Base-by-base conservation (phyloP, 1,140 invertebrate species). In the Drosophila sp. region DNA sequence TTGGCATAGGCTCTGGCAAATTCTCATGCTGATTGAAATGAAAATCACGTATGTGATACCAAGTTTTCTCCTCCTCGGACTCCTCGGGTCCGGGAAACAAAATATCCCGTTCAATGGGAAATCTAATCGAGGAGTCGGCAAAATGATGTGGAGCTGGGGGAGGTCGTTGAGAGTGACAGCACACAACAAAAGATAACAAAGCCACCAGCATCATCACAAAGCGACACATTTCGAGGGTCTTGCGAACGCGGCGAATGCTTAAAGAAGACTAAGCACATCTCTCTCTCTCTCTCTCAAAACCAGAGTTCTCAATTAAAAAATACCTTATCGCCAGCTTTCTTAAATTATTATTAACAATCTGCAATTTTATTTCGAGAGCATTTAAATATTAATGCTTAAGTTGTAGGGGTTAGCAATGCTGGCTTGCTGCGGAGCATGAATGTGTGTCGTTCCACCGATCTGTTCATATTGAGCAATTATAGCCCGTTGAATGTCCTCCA, bases 401-500 rank as follows among this genome's bases (percentile, higher is more conserved):
- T 25, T 60, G n/a, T 65, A 35, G 8, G 82, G 84, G 72, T 91
- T 76, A 23, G 90, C 60, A 17, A 70, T 23, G 7, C 23, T 75
- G 32, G 78, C 90, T n/a, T 25, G 58, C 25, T 72, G 77, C 0
- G 81, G 63, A 27, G 72, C 50, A 57, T 90, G 80, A n/a, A 91
- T 68, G 33, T 84, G 72, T 0, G 85, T 75, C 10, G 77, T 71
- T 6, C 90, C 90, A 17, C 85, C 85, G 5, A 71, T 30, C 7
- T 77, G 50, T 5, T 90, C 72, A 50, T 91, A 91, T 58, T 91
- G 90, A 5, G 90, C 90, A 70, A 91, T 91, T 6, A 91, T 91
- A 3, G 75, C 67, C 1, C 60, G 70, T 62, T 87, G 75, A 27
- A 91, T 77, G 1, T 54, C 57, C 40, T 84, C 85, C 50, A 91